phyloP scores from a whole-genome alignment of 2,797 vertebrate genomes.

The Hoplostethus mediterraneus region DNA sequence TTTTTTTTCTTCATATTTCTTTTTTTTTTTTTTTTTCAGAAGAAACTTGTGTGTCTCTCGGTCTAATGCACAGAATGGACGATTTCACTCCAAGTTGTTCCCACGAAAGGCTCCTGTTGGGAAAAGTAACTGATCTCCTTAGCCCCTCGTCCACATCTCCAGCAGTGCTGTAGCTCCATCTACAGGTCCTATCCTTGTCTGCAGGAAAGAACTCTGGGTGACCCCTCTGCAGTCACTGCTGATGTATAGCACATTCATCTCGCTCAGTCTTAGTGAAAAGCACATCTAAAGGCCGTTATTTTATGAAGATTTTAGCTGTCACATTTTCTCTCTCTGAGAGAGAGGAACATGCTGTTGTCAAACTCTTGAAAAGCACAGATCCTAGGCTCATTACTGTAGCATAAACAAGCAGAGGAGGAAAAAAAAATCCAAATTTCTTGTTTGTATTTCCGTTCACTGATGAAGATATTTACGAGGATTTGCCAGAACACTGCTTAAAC shows the following conservation, averaged over 20 bases:
- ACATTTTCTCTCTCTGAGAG: conserved; percentile 74
- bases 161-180: conserved; percentile 86
- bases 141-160: conserved; percentile 37
- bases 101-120: conserved; percentile 74
- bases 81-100: conserved; percentile 78
- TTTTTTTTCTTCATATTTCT: conserved; percentile 23
- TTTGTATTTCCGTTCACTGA: conserved; percentile 74
- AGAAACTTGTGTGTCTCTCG: conserved; percentile 65
- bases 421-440: conserved; percentile 66
- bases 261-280: conserved; percentile 80
- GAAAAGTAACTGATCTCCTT: conserved; percentile 69
- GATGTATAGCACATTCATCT: conserved; percentile 87
- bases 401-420: conserved; percentile 78
- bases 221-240: conserved; percentile 84
- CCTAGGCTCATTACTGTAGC: conserved; percentile 84
- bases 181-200: conserved; percentile 72
- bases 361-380: conserved; percentile 81
- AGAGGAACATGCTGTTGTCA: conserved; percentile 78
- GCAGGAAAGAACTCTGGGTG: conserved; percentile 86
- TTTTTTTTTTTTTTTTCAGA: conserved; percentile 26
- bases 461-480: conserved; percentile 79
- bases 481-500: conserved; percentile 74
- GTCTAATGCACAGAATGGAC: conserved; percentile 72
- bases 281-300: conserved; percentile 83
- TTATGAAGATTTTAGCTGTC: conserved; percentile 86